phyloP scores from a whole-genome alignment of 2,113 vertebrate genomes.

The Cichladusa arquata region DNA sequence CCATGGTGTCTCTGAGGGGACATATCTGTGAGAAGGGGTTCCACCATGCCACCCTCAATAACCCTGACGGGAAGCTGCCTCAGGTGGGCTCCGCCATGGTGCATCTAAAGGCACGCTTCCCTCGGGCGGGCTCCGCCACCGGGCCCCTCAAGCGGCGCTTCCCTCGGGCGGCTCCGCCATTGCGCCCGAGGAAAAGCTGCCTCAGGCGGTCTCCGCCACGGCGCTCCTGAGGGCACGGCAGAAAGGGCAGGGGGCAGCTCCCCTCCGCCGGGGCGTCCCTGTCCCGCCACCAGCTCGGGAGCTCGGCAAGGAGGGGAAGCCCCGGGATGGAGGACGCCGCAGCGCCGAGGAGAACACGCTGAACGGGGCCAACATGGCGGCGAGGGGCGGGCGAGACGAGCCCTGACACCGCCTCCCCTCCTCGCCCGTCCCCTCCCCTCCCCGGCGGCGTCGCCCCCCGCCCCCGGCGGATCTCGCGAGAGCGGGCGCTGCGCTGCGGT shows the following conservation, averaged over 20 bases:
- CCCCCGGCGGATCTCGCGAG: conserved; percentile 62
- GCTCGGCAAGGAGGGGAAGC: rapidly evolving
- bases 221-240: not conserved
- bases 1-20: too few species aligned
- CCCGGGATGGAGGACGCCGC: rapidly evolving
- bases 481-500: conserved; percentile 69
- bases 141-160: too few species aligned
- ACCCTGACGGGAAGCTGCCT: too few species aligned
- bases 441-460: not conserved
- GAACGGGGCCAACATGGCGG: not conserved
- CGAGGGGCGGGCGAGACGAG: not conserved
- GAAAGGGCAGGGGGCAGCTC: not conserved
- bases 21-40: not conserved
- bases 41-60: too few species aligned
- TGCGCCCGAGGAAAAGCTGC: not conserved
- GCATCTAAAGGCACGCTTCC: too few species aligned
- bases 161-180: not conserved
- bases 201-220: not conserved
- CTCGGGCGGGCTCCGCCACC: not conserved
- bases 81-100: too few species aligned
- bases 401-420: not conserved
- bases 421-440: not conserved
- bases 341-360: rapidly evolving
- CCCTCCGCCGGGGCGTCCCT: not conserved
- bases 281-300: too few species aligned